Evolutionary conservation across 2,888 invertebrate genomes (phyloP), one percentile per base, ranked within the genome.

Genomic region (Scrobipalpa costella): DNA sequence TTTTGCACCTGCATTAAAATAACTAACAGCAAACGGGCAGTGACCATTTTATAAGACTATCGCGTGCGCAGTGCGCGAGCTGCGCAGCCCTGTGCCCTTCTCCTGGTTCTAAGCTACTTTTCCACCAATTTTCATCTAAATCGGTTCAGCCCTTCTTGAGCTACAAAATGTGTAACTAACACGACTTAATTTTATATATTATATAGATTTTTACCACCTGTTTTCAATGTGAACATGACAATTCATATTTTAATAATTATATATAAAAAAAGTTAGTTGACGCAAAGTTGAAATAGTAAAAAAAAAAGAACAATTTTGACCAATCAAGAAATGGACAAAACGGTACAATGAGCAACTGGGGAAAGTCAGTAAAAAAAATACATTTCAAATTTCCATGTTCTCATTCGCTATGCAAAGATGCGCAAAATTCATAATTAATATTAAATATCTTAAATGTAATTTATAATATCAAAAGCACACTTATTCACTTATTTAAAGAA

Each of bases 401-500:
- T 13, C 40, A 40, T 40, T 11, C 5, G 5, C 11, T 13, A 40
- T 13, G 3, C 11, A 13, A 3, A 15, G 44, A n/a, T 7, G 44
- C 44, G n/a, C 44, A 2, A 44, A 40, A 44, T 44, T n/a, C 44
- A 44, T 7, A 44, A 44, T 44, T 44, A 44, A n/a, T 44, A 44
- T 9, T 5, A 44, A 44, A 15, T 15, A 44, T n/a, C 44, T 44
- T 44, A 44, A 44, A 44, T 44, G 6, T 44, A 44, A 44, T 15
- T n/a, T n/a, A 44, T 44, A 44, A 44, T 44, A 44, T 44, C 44
- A 44, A n/a, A 15, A 44, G n/a, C 44, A 44, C 44, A 44, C 44
- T 7, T 15, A n/a, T 44, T 13, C n/a, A 6, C 15, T 44, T 15
- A 44, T 44, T n/a, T 44, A 40, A 13, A 13, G 1, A 13, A n/a